Evolutionary conservation across 2,888 invertebrate genomes (phyloP).

Genomic region (Rugalucina vietnamica): DNA sequence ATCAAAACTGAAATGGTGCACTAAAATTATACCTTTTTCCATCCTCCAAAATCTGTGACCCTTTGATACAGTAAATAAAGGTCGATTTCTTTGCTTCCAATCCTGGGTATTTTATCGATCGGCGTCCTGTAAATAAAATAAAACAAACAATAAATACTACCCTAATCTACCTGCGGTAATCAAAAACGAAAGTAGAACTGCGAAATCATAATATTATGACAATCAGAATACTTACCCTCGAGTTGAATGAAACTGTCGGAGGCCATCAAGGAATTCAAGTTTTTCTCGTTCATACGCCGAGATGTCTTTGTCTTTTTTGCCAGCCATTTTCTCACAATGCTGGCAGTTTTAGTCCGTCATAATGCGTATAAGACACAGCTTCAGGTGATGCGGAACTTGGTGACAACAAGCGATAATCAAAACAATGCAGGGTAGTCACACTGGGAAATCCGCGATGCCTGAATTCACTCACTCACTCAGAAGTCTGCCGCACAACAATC

Average conservation of each 20-base stretch:
- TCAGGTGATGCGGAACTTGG: constrained; percentile 65
- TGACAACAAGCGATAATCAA: constrained; percentile 69
- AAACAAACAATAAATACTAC: not conserved
- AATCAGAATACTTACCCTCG: constrained; percentile 90
- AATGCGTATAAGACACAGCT: constrained; percentile 48
- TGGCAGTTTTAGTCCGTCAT: not conserved
- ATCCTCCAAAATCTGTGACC: constrained; percentile 96
- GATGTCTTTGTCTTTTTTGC: constrained; percentile 89
- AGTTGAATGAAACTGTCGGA: constrained; percentile 95
- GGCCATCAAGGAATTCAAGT: constrained; percentile 92
- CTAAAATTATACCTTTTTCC: constrained; percentile 91
- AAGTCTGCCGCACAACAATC: constrained; percentile 65
- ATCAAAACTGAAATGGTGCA: not conserved
- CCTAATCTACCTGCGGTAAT: constrained; percentile 18
- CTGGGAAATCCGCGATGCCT: constrained; percentile 72
- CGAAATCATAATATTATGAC: not conserved
- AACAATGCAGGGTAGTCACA: constrained; percentile 71
- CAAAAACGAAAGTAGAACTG: constrained; percentile 31
- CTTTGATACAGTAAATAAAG: constrained; percentile 95
- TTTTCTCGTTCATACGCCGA: constrained; percentile 91
- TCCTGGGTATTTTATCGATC: constrained; percentile 89
- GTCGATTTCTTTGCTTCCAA: constrained; percentile 96
- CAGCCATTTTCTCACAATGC: constrained; percentile 85
- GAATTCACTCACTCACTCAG: constrained; percentile 66
- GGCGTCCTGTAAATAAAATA: constrained; percentile 86